phyloP scores from a whole-genome alignment of 1,140 invertebrate genomes.

The Habropoda laboriosa region DNA sequence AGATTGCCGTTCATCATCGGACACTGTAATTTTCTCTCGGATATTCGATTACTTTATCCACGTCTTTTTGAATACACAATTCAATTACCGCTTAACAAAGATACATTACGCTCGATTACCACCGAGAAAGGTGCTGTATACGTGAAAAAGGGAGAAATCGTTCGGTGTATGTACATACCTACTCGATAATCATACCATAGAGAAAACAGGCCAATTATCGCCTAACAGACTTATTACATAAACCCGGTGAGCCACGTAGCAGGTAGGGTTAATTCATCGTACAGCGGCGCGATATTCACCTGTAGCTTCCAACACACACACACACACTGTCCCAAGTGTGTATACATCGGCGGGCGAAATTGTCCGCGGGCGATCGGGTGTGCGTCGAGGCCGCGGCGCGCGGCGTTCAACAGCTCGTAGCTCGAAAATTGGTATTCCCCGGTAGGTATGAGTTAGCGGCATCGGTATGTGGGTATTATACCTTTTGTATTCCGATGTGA shows the following conservation, averaged over 20 bases:
- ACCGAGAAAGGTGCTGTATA: neutral
- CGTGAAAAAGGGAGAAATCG: neutral
- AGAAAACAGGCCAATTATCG: neutral
- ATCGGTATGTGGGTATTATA: conserved; percentile 72
- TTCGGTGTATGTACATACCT: no score
- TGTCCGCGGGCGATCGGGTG: neutral
- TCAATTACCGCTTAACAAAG: neutral
- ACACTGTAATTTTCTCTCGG: no score
- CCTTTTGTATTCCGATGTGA: conserved; percentile 74
- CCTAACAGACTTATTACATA: neutral
- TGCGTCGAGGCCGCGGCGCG: conserved; percentile 22
- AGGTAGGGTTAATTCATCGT: neutral
- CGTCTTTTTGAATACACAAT: neutral
- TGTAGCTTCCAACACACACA: neutral
- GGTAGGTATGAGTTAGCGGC: conserved; percentile 67
- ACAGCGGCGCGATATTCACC: conserved; percentile 15
- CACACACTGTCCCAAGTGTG: no score
- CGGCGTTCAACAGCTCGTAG: conserved; percentile 11
- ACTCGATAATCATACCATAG: no score
- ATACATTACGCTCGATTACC: neutral
- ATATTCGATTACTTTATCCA: no score
- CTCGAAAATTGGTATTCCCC: conserved; percentile 70
- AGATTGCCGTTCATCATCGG: no score
- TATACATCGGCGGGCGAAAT: neutral
- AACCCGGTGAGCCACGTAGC: neutral